Base-by-base conservation (phyloP, 2,888 invertebrate genomes). In the Invenusta paracnida region DNA sequence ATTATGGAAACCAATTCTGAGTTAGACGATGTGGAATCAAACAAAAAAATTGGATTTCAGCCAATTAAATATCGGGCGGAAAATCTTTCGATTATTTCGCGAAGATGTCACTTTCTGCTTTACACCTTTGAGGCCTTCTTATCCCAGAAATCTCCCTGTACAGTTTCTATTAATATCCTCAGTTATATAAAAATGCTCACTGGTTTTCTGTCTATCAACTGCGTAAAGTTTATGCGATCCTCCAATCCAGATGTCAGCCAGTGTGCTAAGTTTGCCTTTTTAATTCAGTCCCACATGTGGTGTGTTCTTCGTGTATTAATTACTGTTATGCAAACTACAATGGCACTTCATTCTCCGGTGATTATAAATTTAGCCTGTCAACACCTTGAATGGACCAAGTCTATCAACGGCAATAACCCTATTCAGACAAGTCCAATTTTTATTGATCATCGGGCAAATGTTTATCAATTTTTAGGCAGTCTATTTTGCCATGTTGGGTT, bases 181-280 rank as follows among this genome's bases (percentile, higher is more conserved):
- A 13, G 2, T 73, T 23, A 23, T 23, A 13, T 73, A 73, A 73
- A 5, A 73, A 5, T 73, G 2, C 23, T 73, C 23, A 23, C 23
- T 73, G 73, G 73, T 23, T 73, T 73, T 73, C 25, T 73, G 23
- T 73, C 73, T 13, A 73, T 73, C 73, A 73, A 73, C 73, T 73
- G 73, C 23, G 23, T 73, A 5, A 73, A 73, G 25, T 23, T 73
- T 2, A 73, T 2, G 27, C 5, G 23, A 73, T 73, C 73, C 2
- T 5, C 73, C 23, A 23, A 2, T 73, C 11, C 73, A 73, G 73
- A 73, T 2, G 23, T 73, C 5, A 13, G 23, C 27, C 73, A 73
- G 23, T 73, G 11, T 2, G 73, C 73, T 23, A 73, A 23, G 23
- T 23, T 73, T 25, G 73, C 73, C 2, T 23, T 73, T 2, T 13